Base-by-base conservation (phyloP, 30 jellyfish, hydroid and myxozoan species). In the Turritopsis dohrnii region DNA sequence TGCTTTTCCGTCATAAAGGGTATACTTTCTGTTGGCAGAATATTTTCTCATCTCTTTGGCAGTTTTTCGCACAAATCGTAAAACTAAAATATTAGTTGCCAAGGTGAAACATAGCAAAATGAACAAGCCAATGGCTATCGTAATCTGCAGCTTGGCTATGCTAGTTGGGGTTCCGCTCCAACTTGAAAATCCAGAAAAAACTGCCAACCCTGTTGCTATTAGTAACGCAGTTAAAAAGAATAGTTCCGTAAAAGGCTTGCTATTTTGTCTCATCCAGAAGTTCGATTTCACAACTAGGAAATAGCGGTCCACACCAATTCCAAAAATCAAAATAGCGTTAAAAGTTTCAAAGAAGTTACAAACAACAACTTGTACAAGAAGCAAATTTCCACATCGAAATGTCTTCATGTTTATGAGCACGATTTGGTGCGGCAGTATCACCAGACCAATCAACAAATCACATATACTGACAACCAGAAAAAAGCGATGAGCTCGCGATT, bases 1-100 rank as follows among this genome's bases (percentile, higher is more conserved):
- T 69, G 77, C 30, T 69, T 27, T 69, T 27, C 77, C 22, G 30
- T 69, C 77, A 69, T 69, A 69, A 69, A n/a, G 77, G 28, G 77
- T 69, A 27, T 69, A 69, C 30, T 27, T 69, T 69, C 17, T n/a
- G 19, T 23, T 69, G 16, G 77, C 77, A 1, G 77, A 69, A 19
- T 69, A 69, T 21, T 21, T 69, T 0, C 77, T 69, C 77, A 69
- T 69, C 30, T 69, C 23, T 69, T 69, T 69, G 31, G 77, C 77
- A 7, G 77, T 69, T 19, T 27, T 23, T n/a, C 30, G 77, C 28
- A 69, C 77, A 21, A n/a, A 69, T 8, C 77, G 77, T 9, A n/a
- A 69, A 69, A 69, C 30, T 27, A 23, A 23, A 69, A 69, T 69
- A 21, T 69, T 69, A 16, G 77, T 69, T 8, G 31, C 9, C 77